Conservation (phyloP, 2,888 invertebrate genomes). For the Scaptomyza flava region DNA sequence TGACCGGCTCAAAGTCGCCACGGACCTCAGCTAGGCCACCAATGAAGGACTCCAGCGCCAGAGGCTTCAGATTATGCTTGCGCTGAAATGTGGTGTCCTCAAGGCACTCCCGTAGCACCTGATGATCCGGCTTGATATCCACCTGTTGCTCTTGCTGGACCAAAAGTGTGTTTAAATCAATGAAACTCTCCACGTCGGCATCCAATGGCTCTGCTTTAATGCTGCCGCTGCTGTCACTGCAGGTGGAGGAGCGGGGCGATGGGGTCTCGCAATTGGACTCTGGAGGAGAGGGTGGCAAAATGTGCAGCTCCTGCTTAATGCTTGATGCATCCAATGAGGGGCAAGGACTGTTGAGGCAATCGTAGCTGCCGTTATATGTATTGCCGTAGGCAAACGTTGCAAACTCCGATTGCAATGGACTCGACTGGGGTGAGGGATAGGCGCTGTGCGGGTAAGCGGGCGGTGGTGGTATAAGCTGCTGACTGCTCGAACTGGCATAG, state of each 20-base stretch:
- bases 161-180: constrained; percentile 82
- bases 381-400: constrained; percentile 58
- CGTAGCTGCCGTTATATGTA: constrained; percentile 66
- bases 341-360: constrained; percentile 80
- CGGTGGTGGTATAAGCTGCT: constrained; percentile 77
- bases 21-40: constrained; percentile 86
- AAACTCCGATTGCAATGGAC: constrained; percentile 82
- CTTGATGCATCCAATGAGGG: constrained; percentile 80
- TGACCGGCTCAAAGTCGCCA: constrained; percentile 92
- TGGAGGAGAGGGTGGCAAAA: constrained; percentile 87
- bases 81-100: constrained; percentile 94
- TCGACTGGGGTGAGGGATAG: constrained; percentile 82
- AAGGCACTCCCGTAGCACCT: constrained; percentile 91
- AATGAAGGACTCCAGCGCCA: constrained; percentile 88
- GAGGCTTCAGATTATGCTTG: constrained; percentile 91
- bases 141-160: constrained; percentile 61
- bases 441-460: constrained; percentile 77
- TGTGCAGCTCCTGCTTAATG: constrained; percentile 85
- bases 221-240: constrained; percentile 80
- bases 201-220: constrained; percentile 84
- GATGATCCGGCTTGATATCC: constrained; percentile 87
- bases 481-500: constrained; percentile 41
- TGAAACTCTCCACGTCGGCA: constrained; percentile 81
- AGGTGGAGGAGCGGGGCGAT: constrained; percentile 85
- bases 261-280: constrained; percentile 86